phyloP scores from a whole-genome alignment of 2,113 vertebrate species.

The Daboia siamensis region DNA sequence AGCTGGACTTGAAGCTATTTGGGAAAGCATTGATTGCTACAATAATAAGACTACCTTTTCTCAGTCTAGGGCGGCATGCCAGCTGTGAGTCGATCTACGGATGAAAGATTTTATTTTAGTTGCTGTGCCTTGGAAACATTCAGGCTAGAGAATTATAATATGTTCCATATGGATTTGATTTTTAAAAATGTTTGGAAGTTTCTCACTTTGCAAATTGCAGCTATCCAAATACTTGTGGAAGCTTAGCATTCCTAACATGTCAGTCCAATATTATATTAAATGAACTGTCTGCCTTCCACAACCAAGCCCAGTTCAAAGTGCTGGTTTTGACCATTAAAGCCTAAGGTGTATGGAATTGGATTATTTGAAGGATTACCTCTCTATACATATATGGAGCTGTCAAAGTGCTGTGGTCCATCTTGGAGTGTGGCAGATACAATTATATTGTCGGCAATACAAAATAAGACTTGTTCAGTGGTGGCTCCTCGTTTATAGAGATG shows the following conservation, averaged over 20 bases:
- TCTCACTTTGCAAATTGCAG: background rate
- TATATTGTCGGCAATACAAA: background rate
- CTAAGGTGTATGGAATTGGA: background rate
- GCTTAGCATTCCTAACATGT: background rate
- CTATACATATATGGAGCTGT: background rate
- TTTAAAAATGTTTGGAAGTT: background rate
- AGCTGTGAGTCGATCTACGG: background rate
- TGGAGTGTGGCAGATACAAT: background rate
- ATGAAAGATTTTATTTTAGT: background rate
- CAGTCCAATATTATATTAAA: background rate
- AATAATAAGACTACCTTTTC: background rate
- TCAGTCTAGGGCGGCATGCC: background rate
- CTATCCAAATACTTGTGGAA: background rate
- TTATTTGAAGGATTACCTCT: background rate
- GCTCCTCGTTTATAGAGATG: background rate
- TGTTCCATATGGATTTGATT: background rate
- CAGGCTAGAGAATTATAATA: background rate
- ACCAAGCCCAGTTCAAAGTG: background rate
- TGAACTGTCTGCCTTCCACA: background rate
- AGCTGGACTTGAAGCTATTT: background rate
- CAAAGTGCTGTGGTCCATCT: background rate
- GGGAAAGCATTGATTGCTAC: background rate
- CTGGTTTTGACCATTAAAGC: background rate
- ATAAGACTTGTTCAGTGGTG: background rate
- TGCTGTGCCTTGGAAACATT: background rate